Evolutionary conservation across 2,113 vertebrate species (phyloP).

Genomic region (Orycteropus afer): DNA sequence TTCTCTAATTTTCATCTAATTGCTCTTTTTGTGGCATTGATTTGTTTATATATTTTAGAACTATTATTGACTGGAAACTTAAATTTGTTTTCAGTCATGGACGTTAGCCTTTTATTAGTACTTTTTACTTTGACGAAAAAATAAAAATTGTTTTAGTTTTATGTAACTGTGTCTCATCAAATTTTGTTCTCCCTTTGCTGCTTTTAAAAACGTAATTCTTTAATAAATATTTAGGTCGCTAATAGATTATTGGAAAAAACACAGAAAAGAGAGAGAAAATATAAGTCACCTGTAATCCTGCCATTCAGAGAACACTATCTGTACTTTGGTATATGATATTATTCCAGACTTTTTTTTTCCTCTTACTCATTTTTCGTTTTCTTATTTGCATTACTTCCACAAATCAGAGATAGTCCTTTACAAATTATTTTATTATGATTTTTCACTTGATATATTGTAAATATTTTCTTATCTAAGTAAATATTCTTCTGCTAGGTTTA

Average conservation of each 20-base stretch:
- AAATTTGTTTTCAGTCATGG: background rate
- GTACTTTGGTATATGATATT: background rate
- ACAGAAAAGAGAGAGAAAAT: background rate
- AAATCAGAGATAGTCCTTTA: background rate
- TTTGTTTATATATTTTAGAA: background rate
- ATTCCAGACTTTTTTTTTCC: background rate
- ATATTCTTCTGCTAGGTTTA: background rate
- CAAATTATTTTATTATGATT: background rate
- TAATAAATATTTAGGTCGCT: constrained; percentile 9
- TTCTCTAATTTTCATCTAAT: background rate
- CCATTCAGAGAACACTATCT: background rate
- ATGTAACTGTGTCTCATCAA: constrained; percentile 3
- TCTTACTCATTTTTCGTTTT: background rate
- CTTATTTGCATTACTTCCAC: background rate
- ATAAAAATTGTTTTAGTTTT: background rate
- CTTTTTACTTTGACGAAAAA: background rate
- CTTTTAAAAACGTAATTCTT: constrained; percentile 30
- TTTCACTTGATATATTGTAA: background rate
- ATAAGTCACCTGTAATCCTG: background rate
- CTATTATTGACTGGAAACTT: background rate
- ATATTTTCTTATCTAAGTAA: constrained; percentile 27
- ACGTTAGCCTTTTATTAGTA: background rate
- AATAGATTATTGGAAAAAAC: background rate
- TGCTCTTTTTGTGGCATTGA: background rate
- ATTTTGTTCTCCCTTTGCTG: constrained; percentile 11